Evolutionary conservation across 1,140 invertebrate genomes (phyloP), one percentile per base, ranked within the genome.

Genomic region (Calephelis nemesis): DNA sequence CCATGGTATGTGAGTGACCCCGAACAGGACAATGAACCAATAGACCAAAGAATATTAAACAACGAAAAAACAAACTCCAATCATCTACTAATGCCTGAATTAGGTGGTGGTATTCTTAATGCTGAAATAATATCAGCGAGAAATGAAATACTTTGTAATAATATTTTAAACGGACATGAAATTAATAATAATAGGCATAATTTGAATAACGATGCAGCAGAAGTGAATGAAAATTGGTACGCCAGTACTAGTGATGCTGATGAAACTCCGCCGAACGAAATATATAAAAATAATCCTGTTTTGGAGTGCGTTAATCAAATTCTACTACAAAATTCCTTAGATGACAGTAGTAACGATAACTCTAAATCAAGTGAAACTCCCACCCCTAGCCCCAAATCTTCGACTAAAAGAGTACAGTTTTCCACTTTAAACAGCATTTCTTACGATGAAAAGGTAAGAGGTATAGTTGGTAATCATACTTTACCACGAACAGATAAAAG

Each of bases 231-330:
- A 71, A 95, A 95, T 75, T 95, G 95, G 95, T 95, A 95, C 79
- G 93, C 93, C 7, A 94, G 93, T 78, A 93, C 93, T 4, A 95
- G 94, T 74, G 95, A 95, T 73, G 94, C 94, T 7, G 95, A 95
- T 76, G 95, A 95, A 71, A 94, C 95, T 58, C 92, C 93, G 62
- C 90, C 93, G 2, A 93, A 93, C 78, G 94, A 95, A 78, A 91
- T 94, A 79, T 93, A 93, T 69, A 94, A 95, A 80, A 95, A 96
- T 74, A 96, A 96, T 87, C 95, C 95, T 2, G 95, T 96, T 1
- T 82, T 96, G 15, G 95, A 96, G 79, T 96, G 95, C 76, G 95
- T 96, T 42, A 96, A 96, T 90, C 95, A 96, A 84, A 96, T 96
- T 71, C 87, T 96, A 7, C 81, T 96, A 12, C 93, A 94, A 79